Evolutionary conservation across 1,140 invertebrate species (phyloP).

Genomic region (Aphaenogaster rudis): DNA sequence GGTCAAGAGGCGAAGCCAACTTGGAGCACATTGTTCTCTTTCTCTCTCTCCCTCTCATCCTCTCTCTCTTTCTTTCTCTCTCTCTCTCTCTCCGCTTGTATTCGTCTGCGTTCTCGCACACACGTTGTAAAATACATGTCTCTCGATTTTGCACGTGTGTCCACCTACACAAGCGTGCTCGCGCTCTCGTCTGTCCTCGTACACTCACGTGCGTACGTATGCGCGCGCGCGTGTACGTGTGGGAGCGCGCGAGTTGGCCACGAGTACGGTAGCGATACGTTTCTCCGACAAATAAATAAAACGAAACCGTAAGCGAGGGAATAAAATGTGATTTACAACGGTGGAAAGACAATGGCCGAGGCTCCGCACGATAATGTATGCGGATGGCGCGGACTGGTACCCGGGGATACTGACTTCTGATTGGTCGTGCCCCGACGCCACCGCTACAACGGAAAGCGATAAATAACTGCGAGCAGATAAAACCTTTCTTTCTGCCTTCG

Average conservation of each 20-base stretch:
- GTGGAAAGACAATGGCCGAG: slow-evolving; percentile 87
- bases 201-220: background rate
- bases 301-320: slow-evolving; percentile 86
- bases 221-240: slow-evolving; percentile 61
- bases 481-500: slow-evolving; percentile 85
- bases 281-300: slow-evolving; percentile 86
- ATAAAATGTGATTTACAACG: slow-evolving; percentile 87
- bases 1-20: slow-evolving; percentile 56
- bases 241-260: slow-evolving; percentile 74
- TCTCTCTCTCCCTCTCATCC: background rate
- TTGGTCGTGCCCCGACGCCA: slow-evolving; percentile 85
- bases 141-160: slow-evolving; percentile 60
- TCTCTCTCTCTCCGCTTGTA: slow-evolving; percentile 1
- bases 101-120: slow-evolving; percentile 41
- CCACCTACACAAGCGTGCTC: slow-evolving; percentile 45
- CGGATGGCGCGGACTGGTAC: slow-evolving; percentile 87
- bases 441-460: slow-evolving; percentile 87
- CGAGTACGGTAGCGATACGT: slow-evolving; percentile 86
- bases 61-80: background rate
- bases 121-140: slow-evolving; percentile 61
- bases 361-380: slow-evolving; percentile 86
- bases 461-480: slow-evolving; percentile 87
- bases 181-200: slow-evolving; percentile 42
- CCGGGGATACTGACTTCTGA: slow-evolving; percentile 86
- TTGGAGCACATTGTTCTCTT: slow-evolving; percentile 47